These are phyloP conservation scores for Chironomus striatipennis DNA, from an alignment of 1,140 invertebrate genomes.

Conservation along the genomic window DNA sequence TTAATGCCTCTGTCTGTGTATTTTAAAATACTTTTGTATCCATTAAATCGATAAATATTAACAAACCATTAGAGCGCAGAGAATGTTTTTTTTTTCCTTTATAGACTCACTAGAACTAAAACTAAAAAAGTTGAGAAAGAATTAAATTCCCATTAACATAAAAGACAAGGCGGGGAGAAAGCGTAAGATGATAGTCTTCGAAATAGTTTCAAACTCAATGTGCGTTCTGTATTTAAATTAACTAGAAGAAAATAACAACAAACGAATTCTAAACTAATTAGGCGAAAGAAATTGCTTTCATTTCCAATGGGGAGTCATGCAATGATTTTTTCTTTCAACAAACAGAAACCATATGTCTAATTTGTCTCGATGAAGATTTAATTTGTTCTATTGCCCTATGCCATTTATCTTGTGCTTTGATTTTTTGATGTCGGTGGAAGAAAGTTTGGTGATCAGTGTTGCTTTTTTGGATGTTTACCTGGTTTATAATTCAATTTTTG, in stretches of 20 bases:
- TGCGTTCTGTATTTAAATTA: not conserved
- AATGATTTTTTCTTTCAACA: not conserved
- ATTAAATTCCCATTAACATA: constrained; percentile 21
- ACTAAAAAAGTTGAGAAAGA: not conserved
- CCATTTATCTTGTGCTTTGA: no score
- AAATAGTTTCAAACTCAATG: not conserved
- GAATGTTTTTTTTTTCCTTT: not conserved
- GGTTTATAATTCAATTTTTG: no score
- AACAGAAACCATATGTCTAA: not conserved
- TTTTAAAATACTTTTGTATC: not conserved
- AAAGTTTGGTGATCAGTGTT: no score
- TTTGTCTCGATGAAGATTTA: not conserved
- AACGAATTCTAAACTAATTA: not conserved
- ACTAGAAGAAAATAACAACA: not conserved
- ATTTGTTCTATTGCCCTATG: no score
- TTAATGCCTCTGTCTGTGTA: not conserved
- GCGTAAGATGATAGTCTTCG: not conserved
- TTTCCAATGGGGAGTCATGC: not conserved
- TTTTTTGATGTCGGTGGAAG: no score
- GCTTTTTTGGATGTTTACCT: no score
- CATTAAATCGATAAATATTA: constrained; percentile 10
- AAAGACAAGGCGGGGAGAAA: not conserved
- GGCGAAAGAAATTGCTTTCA: not conserved
- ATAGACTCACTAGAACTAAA: not conserved
- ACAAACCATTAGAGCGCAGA: not conserved